Evolutionary conservation across 2,888 invertebrate genomes (phyloP).

Genomic region (Scaptomyza parva): DNA sequence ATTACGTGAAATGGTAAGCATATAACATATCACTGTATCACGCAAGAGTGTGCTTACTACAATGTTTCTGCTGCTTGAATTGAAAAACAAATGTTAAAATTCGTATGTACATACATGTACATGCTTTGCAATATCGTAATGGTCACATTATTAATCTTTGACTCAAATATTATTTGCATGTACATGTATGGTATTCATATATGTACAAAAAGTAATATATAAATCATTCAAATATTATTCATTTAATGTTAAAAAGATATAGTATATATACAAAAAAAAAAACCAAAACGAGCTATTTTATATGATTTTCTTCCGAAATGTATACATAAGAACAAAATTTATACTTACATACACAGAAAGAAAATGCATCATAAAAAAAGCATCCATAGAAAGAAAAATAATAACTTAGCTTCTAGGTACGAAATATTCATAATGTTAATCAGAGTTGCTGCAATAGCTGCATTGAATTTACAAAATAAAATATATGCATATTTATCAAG

Average conservation of each 20-base stretch:
- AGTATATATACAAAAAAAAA: not conserved
- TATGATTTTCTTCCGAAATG: slow-evolving; percentile 10
- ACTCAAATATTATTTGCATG: not conserved
- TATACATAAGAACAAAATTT: slow-evolving; percentile 2
- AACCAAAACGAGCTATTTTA: slow-evolving; percentile 2
- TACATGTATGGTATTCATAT: slow-evolving; percentile 2
- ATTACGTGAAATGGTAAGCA: slow-evolving; percentile 26
- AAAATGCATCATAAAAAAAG: not conserved
- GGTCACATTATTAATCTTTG: not conserved
- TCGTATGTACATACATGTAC: not conserved
- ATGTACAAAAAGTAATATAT: not conserved
- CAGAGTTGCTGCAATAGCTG: slow-evolving; percentile 62
- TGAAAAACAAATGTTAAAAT: not conserved
- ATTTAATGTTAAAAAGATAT: not conserved
- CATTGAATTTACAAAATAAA: slow-evolving; percentile 51
- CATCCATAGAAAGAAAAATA: slow-evolving; percentile 2
- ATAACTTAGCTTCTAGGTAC: slow-evolving; percentile 25
- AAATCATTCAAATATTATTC: not conserved
- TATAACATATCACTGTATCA: slow-evolving; percentile 43
- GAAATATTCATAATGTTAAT: slow-evolving; percentile 47
- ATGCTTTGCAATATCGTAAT: not conserved
- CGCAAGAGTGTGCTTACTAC: slow-evolving; percentile 20
- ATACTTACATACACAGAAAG: not conserved
- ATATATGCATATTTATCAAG: slow-evolving; percentile 63
- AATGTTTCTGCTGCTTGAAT: slow-evolving; percentile 13